Evolutionary conservation across 2,888 invertebrate species (phyloP), one percentile per base, ranked within the genome.

Genomic region (Epirrita christyi): DNA sequence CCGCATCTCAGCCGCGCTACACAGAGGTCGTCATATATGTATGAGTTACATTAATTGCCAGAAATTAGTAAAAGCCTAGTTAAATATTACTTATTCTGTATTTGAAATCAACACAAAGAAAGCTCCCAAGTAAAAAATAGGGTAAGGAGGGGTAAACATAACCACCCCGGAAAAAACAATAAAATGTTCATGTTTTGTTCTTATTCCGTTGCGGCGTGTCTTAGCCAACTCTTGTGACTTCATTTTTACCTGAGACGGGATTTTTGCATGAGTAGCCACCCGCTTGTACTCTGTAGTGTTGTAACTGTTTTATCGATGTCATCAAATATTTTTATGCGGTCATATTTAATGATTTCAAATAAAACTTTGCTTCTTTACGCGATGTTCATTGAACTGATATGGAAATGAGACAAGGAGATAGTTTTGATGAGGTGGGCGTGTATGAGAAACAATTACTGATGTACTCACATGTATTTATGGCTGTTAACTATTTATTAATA

Each of bases 211-310:
- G 63, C 65, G 67, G 67, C 67, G 63, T 76, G 72, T 78, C 77
- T 76, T 75, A 72, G 67, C 67, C 50, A 57, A 64, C 68, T 75
- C 77, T 80, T 59, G 70, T 75, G 77, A 80, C 78, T 81, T 79
- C 76, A 74, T 79, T 81, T 21, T 75, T 78, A 80, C 80, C 81
- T 80, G 79, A 76, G 76, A 76, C 76, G 77, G 73, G 73, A 74
- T 80, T 81, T 81, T 79, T 81, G 79, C 81, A 78, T 78, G 80
- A 81, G 80, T 73, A 73, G 73, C 73, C 75, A 61, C 73, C 73
- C 74, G 55, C 67, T 65, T 66, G 68, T 66, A 61, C 64, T 56
- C 36, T 51, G 56, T 75, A 80, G 78, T 59, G 77, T 54, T 64
- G 67, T 21, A 14, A 1, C 3, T n/a, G 42, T 50, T 46, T 46